Base-by-base conservation (phyloP, 2,888 invertebrate genomes). In the Pammene fasciana region DNA sequence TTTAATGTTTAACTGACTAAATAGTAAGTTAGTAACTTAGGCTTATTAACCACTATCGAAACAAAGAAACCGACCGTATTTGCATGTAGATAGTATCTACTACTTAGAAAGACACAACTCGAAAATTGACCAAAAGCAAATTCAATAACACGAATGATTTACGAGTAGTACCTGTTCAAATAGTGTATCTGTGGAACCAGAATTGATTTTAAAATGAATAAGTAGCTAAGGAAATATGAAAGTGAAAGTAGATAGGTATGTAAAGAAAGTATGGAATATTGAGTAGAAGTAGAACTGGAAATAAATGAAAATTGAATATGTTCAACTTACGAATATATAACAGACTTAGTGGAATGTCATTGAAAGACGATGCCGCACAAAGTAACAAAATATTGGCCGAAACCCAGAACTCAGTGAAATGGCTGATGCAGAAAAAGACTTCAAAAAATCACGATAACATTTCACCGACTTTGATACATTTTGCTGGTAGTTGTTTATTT, bases 331-430 rank as follows among this genome's bases (percentile, higher is more conserved):
- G n/a, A 66, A 48, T 18, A 59, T 65, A 57, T 67, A 59, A 61
- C n/a, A 34, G 16, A 57, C 41, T 43, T 50, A 43, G 48, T 5
- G 34, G 41, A 38, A 56, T 34, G n/a, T 9, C 48, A 45, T 50
- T 54, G 36, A 54, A 67, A 50, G 16, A 9, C 38, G 4, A 50
- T 52, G 41, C 55, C 7, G 57, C 48, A 48, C 48, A 48, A 56
- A 43, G 50, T 43, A 57, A 68, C 10, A 64, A 36, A 52, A n/a
- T 26, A 61, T 59, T 68, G 45, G 68, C 57, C 34, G 36, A 52
- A 59, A 45, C 48, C 62, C 68, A 52, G 50, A 57, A 50, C 34
- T 59, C 50, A 18, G 57, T 45, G 18, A n/a, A 57, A 65, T 6
- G 48, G 46, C 60, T 65, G 45, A 55, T 34, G 59, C 54, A 59